Evolutionary conservation across 2,113 vertebrate genomes (phyloP).

Genomic region (Eulemur rufifrons): DNA sequence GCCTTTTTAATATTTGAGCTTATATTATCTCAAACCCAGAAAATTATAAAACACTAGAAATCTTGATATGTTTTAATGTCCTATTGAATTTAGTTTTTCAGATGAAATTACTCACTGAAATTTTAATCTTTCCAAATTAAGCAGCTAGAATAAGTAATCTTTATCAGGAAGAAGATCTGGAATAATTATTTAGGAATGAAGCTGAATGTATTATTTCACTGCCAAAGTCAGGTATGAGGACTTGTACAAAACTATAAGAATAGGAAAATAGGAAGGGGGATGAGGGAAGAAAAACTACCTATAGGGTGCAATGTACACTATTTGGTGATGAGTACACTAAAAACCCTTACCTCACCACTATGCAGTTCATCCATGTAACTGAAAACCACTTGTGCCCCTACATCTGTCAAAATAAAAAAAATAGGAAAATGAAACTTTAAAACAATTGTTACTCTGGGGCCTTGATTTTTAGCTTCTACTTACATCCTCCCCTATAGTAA

Average conservation of each 20-base stretch:
- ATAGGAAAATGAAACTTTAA: not conserved
- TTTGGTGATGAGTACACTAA: too few species aligned
- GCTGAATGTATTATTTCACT: not conserved
- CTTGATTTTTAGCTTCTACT: not conserved
- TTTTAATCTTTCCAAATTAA: conserved; percentile 60
- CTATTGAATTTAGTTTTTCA: conserved; percentile 12
- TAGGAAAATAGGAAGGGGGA: not conserved
- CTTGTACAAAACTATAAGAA: not conserved
- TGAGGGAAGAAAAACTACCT: too few species aligned
- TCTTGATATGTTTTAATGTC: not conserved
- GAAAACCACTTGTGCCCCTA: too few species aligned
- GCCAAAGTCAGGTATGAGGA: not conserved
- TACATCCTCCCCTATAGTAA: too few species aligned
- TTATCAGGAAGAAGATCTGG: not conserved
- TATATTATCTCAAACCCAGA: not conserved
- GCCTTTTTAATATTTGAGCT: not conserved
- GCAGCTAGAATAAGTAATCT: not conserved
- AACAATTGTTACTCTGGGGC: not conserved
- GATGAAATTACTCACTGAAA: not conserved
- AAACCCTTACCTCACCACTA: too few species aligned
- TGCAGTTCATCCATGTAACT: too few species aligned
- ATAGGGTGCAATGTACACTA: too few species aligned
- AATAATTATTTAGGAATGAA: not conserved
- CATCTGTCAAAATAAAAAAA: too few species aligned
- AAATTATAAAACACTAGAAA: not conserved